Base-by-base conservation (phyloP, 2,797 vertebrate genomes). In the Echeneis naucrates region DNA sequence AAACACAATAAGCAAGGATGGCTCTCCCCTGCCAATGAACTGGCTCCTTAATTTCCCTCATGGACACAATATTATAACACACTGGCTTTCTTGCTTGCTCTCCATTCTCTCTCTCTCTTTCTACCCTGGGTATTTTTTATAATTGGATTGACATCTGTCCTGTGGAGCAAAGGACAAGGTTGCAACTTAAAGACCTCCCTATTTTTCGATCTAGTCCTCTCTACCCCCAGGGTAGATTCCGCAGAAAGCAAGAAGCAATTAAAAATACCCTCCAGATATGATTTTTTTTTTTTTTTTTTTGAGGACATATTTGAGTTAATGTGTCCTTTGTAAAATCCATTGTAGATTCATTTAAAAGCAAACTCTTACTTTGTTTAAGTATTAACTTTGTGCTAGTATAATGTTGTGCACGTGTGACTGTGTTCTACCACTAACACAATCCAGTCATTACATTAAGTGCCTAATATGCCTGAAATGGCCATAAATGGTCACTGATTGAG, bases 31-130 rank as follows among this genome's bases (percentile, higher is more conserved):
- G 91, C 93, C 93, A 94, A 88, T 92, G 91, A 91, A 92, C 91
- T 88, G 88, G 85, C 93, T 92, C 90, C 89, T 93, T 94, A 92
- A 95, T 94, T 95, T 94, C 92, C 92, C 94, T 92, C 89, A 93
- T 94, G 94, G 92, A 94, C 92, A 83, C 84, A 85, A 82, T 88
- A 91, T 93, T 92, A 89, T 87, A 87, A 63, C 87, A 55, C 83
- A 62, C 68, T 72, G 42, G 0, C 63, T 82, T 38, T 32, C 69
- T 72, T 48, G 12, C 23, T 64, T 30, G 19, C 56, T 63, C 69
- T 78, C 35, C 17, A 19, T 16, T 64, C 66, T 60, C 59, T 23
- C n/a, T 44, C 17, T 21, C 71, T 30, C 67, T 56, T 57, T 74
- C 45, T 73, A 55, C 78, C 57, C 75, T 33, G 58, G 59, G 59